Evolutionary conservation across 35 echinoderm and acorn worm species (phyloP), one percentile per base, ranked within the genome.

Genomic region (Apostichopus japonicus): DNA sequence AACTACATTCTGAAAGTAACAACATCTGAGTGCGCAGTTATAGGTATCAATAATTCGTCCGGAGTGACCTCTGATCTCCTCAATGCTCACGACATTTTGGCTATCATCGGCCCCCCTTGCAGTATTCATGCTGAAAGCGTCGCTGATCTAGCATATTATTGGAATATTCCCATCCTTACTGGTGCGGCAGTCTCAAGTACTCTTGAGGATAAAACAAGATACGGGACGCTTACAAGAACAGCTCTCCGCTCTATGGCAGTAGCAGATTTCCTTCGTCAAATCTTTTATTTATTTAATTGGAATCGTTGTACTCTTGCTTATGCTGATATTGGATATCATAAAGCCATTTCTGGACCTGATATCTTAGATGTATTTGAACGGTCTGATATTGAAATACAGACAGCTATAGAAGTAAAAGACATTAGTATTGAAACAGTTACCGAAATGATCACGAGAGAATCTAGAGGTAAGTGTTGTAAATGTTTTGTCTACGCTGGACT

Each of bases 141-240:
- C 0, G 92, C 92, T 11, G 95, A 94, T 71, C 24, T 96, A 11
- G 95, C 95, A 3, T 82, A 81, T 5, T 94, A 78, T 63, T 96
- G 95, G 95, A 94, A 96, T 44, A 56, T 96, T 11, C 95, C 95
- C 0, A 73, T 96, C 44, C 54, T 96, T 1, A 59, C 93, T 5
- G 93, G 92, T 71, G 95, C 78, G 0, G 91, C 92, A 16, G 90
- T 88, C 24, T 82, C 67, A 3, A 84, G 55, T 8, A 78, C 5
- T 22, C 72, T 96, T 5, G 93, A 89, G 56, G 55, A 96, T 52
- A 96, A 96, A 24, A 56, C 14, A 0, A 58, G 75, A 53, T 96
- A 94, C 71, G 52, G 19, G 22, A 96, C 95, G 0, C 81, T 96
- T n/a, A 96, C 95, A 59, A 77, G 95, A 13, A 96, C 87, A 7